phyloP scores from a whole-genome alignment of 2,888 invertebrate species.

The Apamea anceps region DNA sequence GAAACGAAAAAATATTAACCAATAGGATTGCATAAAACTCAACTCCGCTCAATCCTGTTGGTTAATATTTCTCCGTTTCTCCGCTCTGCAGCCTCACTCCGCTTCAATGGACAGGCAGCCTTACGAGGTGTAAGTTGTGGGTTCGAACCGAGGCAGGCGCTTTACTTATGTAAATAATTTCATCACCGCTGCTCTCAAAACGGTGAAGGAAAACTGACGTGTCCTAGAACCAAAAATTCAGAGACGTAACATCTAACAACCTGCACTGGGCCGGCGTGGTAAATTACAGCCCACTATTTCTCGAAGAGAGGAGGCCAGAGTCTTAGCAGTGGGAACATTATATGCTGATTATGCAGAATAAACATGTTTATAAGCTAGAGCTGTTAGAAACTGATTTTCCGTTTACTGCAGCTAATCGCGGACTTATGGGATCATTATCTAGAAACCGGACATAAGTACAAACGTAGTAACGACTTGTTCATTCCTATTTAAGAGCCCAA shows the following conservation, averaged over 20 bases:
- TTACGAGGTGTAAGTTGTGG: not conserved
- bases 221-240: not conserved
- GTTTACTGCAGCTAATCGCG: slow-evolving; percentile 30
- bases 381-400: slow-evolving; percentile 24
- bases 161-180: not conserved
- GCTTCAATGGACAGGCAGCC: no score
- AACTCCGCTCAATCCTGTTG: no score
- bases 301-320: not conserved
- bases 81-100: no score
- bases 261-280: not conserved
- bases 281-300: not conserved
- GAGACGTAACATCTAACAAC: not conserved
- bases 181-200: not conserved
- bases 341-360: not conserved
- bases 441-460: slow-evolving; percentile 52
- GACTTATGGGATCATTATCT: slow-evolving; percentile 61
- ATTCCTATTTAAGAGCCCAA: slow-evolving; percentile 67
- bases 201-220: not conserved
- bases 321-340: not conserved
- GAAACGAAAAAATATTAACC: no score
- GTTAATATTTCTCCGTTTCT: no score
- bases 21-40: no score
- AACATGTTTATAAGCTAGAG: slow-evolving; percentile 1
- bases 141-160: not conserved
- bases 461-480: slow-evolving; percentile 63